A percentile compares a stretch with the other conserved stretches of the same genome.
Evolutionary conservation across 2,888 invertebrate species (phyloP).

Genomic region (Cordilura impudica): DNA sequence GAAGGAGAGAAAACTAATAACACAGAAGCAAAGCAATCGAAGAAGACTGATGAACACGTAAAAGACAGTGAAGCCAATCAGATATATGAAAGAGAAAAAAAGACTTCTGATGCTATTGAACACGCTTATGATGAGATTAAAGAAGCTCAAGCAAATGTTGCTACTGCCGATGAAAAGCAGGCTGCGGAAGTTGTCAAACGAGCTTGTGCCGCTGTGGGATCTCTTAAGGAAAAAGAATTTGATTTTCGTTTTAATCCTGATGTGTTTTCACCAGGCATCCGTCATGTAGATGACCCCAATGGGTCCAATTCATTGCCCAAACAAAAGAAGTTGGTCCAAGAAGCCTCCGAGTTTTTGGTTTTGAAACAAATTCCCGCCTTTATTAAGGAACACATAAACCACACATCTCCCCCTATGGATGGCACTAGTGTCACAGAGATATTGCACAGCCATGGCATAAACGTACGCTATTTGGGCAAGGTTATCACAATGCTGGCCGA

Average conservation of each 20-base stretch:
- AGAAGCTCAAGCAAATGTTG: conserved; percentile 77
- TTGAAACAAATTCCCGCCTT: conserved; percentile 96
- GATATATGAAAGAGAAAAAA: conserved; percentile 59
- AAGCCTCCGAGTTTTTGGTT: conserved; percentile 96
- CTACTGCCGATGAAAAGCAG: conserved; percentile 81
- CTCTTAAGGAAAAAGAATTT: conserved; percentile 96
- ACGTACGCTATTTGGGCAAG: conserved; percentile 95
- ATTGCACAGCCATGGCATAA: conserved; percentile 96
- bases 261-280: conserved; percentile 96
- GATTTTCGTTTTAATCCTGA: conserved; percentile 99
- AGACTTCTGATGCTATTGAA: conserved; percentile 69
- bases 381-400: conserved; percentile 93
- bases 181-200: conserved; percentile 93
- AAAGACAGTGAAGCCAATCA: conserved; percentile 74
- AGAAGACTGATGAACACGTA: conserved; percentile 67
- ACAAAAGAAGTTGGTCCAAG: conserved; percentile 94
- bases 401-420: conserved; percentile 96
- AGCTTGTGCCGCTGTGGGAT: conserved; percentile 94
- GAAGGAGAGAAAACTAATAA: conserved; percentile 64
- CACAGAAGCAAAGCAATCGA: conserved; percentile 61
- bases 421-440: conserved; percentile 94
- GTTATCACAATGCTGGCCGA: conserved; percentile 88
- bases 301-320: conserved; percentile 85
- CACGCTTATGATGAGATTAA: conserved; percentile 69
- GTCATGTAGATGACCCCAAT: conserved; percentile 85